Evolutionary conservation across 2,797 vertebrate species (phyloP), one percentile per base, ranked within the genome.

Genomic region (Craterocephalus amniculus): DNA sequence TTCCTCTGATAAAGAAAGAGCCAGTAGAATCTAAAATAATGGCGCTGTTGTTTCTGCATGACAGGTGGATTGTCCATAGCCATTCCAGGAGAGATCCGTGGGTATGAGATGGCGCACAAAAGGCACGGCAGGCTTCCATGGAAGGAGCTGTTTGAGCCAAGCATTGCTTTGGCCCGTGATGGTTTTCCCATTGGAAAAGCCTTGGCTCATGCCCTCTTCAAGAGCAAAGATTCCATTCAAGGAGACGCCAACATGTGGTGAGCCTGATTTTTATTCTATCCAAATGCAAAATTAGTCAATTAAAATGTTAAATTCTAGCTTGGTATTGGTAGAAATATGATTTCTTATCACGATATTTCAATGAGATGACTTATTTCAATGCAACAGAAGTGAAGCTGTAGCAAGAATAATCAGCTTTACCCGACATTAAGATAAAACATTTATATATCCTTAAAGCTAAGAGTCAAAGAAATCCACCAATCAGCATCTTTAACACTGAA

Each of bases 1-100:
- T 34, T 16, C 45, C 6, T 57, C 22, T 56, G 38, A 68, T 22
- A 59, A 3, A 43, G 1, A 68, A 55, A 48, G 6, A 48, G 27
- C 60, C 43, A 20, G 9, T 67, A 34, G 75, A 52, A 51, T 80
- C 52, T 6, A 63, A 63, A 72, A 36, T n/a, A 12, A 29, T 29
- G n/a, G 8, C 36, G 1, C 20, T 57, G 4, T 40, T 76, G 56
- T 79, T 83, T 80, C 60, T 78, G 4, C 12, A 1, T 29, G 58
- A 85, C 87, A 99, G 98, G 97, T 22, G 97, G 96, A 8, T 74
- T 97, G 85, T 97, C 97, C 0, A 96, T 99, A 38, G 98, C 96
- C 1, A 96, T 99, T 56, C 98, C 98, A 0, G 97, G 98, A 31
- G 97, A 99, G 92, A 95, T 99, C 74, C 95, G 96, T 0, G 97